phyloP scores from a whole-genome alignment of 2,888 invertebrate genomes.

The Drosophila picticornis region DNA sequence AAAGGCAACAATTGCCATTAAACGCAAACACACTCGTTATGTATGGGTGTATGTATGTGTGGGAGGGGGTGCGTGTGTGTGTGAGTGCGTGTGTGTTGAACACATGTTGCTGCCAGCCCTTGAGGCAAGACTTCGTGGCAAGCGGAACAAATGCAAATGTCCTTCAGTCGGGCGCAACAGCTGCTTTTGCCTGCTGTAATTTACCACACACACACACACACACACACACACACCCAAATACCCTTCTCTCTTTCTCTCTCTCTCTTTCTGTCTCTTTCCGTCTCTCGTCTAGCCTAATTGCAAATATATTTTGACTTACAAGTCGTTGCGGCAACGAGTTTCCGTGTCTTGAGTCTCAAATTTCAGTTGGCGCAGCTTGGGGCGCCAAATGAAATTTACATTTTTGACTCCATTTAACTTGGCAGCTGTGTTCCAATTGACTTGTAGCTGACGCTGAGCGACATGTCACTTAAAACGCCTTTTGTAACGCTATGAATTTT shows the following conservation, averaged over 20 bases:
- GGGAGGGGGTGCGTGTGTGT: neutral
- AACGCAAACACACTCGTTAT: slow-evolving; percentile 30
- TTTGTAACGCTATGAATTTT: slow-evolving; percentile 20
- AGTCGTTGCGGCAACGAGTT: slow-evolving; percentile 53
- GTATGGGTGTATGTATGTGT: neutral
- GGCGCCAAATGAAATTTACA: slow-evolving; percentile 74
- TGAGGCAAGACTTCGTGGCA: slow-evolving; percentile 33
- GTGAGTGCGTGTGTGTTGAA: slow-evolving; percentile 4
- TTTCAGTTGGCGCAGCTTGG: slow-evolving; percentile 25
- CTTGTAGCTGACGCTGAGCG: slow-evolving; percentile 58
- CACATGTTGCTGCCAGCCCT: slow-evolving; percentile 67
- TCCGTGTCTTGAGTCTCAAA: slow-evolving; percentile 27
- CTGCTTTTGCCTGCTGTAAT: slow-evolving; percentile 56
- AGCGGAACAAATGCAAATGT: slow-evolving; percentile 31
- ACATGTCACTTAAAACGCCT: slow-evolving; percentile 55
- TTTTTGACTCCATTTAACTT: slow-evolving; percentile 79
- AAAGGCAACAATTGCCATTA: slow-evolving; percentile 61
- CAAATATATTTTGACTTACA: slow-evolving; percentile 59
- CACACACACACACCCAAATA: slow-evolving; percentile 12
- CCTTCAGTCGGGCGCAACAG: slow-evolving; percentile 61
- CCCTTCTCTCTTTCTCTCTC: neutral
- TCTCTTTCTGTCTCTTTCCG: neutral
- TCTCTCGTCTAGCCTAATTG: slow-evolving; percentile 57
- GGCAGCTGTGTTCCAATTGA: slow-evolving; percentile 67
- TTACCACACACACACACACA: slow-evolving; percentile 34